Base-by-base conservation (phyloP, 2,888 invertebrate genomes). In the Aquatica leii region DNA sequence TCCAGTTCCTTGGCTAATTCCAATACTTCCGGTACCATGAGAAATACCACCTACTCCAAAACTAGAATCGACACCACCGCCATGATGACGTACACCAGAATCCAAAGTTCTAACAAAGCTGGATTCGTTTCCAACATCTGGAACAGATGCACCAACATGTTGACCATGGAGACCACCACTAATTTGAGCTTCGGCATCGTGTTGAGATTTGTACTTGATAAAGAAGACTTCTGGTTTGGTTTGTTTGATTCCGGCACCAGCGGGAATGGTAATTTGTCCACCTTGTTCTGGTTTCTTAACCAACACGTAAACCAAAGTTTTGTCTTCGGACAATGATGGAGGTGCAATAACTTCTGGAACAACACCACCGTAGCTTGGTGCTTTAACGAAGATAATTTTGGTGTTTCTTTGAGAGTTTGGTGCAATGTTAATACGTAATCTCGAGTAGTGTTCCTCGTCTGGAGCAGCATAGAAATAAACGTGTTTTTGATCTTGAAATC, bases 221-320 rank as follows among this genome's bases (percentile, higher is more conserved):
- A 92, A 92, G 87, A 92, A 92, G 64, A 92, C 92, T 82, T 93
- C 92, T 62, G 92, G 92, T 84, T 92, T 92, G 79, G 90, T 88
- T 69, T 92, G 92, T 75, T 90, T 90, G 59, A 91, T 92, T 52
- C 92, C 91, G 1, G 88, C 87, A 17, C 88, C 84, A 9, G 90
- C 87, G 53, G 91, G 92, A 73, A 92, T 87, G 73, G 86, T 83
- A 80, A 92, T 88, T 74, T 92, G 90, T 70, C 88, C 91, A 67
- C 89, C 89, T 67, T 91, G 91, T 76, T 93, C 92, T 76, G 92
- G 92, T 12, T 52, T 54, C 56, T 69, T 69, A 20, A 64, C 66
- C 62, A 69, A 59, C 17, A 69, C 68, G 55, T 66, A 66, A 15
- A 69, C 66, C 50, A 65, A 53, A 8, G 67, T 67, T 41, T 67